Base-by-base conservation (phyloP, 2,888 invertebrate genomes). In the Drosophila anomalata region DNA sequence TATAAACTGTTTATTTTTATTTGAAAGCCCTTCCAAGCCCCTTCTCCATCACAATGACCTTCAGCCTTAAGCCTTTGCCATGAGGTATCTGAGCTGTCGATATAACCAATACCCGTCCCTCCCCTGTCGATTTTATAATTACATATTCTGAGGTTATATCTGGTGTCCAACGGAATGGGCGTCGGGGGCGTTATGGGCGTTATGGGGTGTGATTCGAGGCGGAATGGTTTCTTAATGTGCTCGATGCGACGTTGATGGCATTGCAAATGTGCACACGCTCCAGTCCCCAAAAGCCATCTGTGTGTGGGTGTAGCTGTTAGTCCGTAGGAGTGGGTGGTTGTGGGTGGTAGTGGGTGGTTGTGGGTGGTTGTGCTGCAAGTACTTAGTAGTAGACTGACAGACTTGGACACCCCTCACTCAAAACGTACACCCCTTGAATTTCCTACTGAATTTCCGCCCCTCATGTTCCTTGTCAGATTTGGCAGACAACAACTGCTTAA, bases 181-280 rank as follows among this genome's bases (percentile, higher is more conserved):
- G 20, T 5, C 22, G 17, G 14, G 47, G 24, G 20, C 22, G 20
- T 8, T 31, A 17, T 22, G 47, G 24, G 20, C 22, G 20, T 8
- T 31, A 17, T 22, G 44, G 22, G 22, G 46, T 20, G 44, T 54
- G 48, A 33, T 44, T 26, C 39, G 56, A 65, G 42, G 41, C 44
- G 72, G 71, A 69, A 66, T 67, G 72, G 54, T 39, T 52, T 66
- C 53, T 57, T 73, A 81, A 84, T 65, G 70, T 72, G 79, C 75
- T 81, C 72, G 70, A 54, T 57, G 61, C 53, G 72, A 79, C 75
- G 57, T 74, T 85, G 74, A 85, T 82, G 65, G 86, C 82, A 69
- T 62, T 63, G 77, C 75, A 71, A 78, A 78, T 74, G 54, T 63
- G 44, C 70, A 54, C 56, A 79, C 51, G 75, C 73, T 73, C 20